Evolutionary conservation across 2,113 vertebrate genomes (phyloP), one percentile per base, ranked within the genome.

Genomic region (Hystrix brachyura): DNA sequence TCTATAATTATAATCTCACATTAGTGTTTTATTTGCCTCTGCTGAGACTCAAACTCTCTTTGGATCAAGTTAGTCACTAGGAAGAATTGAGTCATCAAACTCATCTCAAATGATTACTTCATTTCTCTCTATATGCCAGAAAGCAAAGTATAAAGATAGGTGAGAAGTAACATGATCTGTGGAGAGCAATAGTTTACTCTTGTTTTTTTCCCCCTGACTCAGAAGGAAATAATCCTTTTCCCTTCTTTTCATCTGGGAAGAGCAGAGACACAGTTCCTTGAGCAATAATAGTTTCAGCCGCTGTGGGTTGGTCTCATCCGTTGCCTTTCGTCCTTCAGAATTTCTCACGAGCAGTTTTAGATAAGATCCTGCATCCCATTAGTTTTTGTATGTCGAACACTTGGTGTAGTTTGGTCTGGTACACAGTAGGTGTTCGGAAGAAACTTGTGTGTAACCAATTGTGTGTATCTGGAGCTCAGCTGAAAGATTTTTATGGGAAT

Each of bases 191-290:
- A 5, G 43, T 21, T 69, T 71, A 78, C 18, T 43, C 46, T 13
- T 43, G 21, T 19, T 81, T 65, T 57, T 32, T 32, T 27, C 6
- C 23, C 14, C 15, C 2, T 72, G 25, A 64, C 29, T 92, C 81
- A 94, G 80, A 96, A 84, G 60, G 65, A 90, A 92, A 82, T 67
- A 13, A 65, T 76, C 17, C 27, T 18, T 69, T 46, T 92, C 60
- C 15, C 32, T 1, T 46, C 23, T 91, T 90, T 89, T 93, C 59
- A 80, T 76, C 57, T 91, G 72, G 79, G 67, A 89, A 95, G 74
- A 86, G 13, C 8, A 53, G 85, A 85, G 21, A 92, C 83, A 69
- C 0, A 34, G 3, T 23, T 46, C 32, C 38, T 84, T 91, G 51
- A 96, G 34, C 8, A 78, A 43, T 57, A 79, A 79, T 3, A 67